Conservation (phyloP, 2,113 vertebrate genomes). For the Octodon degus region DNA sequence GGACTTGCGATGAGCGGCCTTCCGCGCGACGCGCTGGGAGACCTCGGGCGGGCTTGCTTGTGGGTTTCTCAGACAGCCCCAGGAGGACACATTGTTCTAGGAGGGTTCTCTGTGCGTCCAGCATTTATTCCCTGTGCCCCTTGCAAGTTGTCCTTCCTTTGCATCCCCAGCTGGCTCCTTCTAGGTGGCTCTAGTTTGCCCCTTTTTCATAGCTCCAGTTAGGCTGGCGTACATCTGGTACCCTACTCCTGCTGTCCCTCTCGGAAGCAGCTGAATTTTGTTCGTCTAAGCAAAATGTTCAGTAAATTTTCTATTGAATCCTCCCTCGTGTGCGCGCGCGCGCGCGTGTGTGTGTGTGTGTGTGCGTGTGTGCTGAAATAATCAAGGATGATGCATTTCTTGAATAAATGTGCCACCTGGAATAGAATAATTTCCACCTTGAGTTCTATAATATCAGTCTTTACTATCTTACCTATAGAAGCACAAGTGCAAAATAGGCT, state of each 20-base stretch:
- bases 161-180: neutral
- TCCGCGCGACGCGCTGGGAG: neutral
- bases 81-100: neutral
- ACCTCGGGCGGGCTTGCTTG: neutral
- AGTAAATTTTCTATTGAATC: neutral
- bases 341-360: no score
- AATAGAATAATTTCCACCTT: neutral
- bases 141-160: neutral
- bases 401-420: neutral
- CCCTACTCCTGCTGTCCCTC: neutral
- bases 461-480: neutral
- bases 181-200: neutral
- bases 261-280: neutral
- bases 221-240: neutral
- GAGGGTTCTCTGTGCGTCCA: rapidly evolving
- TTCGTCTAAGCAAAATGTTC: neutral
- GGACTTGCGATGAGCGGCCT: neutral
- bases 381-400: neutral
- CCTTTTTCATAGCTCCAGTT: neutral
- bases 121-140: no score
- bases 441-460: neutral
- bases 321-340: neutral
- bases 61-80: neutral
- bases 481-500: neutral
- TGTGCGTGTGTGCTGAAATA: neutral